A percentile compares a stretch with the other conserved stretches of the same genome.
These are phyloP conservation scores for Himalopsyche tibetana DNA, from an alignment of 2,888 invertebrate genomes.

Conservation along the genomic window DNA sequence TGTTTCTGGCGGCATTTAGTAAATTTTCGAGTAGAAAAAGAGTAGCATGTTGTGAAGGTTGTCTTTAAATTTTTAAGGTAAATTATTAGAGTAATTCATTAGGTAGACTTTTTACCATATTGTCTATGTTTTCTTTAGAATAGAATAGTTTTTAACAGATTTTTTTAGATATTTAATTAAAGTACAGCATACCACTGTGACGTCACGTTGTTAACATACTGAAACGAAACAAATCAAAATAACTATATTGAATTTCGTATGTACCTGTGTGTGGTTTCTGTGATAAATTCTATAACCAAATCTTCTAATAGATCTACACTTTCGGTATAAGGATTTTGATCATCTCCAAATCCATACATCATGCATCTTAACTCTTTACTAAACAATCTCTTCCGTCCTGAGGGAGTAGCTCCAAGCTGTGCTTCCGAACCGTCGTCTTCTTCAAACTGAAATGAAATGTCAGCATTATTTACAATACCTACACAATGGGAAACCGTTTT, in stretches of 20 bases:
- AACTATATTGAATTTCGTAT: slow-evolving; percentile 55
- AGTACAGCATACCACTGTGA: no score
- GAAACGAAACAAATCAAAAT: neutral
- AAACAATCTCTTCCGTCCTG: slow-evolving; percentile 89
- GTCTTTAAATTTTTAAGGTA: no score
- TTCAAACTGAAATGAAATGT: slow-evolving; percentile 73
- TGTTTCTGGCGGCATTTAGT: no score
- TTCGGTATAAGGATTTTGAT: slow-evolving; percentile 99
- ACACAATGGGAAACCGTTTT: neutral
- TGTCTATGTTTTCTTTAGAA: no score
- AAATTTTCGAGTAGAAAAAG: no score
- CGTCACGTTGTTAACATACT: no score
- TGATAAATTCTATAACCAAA: slow-evolving; percentile 97
- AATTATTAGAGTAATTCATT: no score
- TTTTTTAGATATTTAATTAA: no score
- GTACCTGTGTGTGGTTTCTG: slow-evolving; percentile 92
- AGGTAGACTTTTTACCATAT: no score
- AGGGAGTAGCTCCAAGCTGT: slow-evolving; percentile 81
- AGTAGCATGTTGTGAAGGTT: no score
- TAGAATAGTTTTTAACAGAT: no score
- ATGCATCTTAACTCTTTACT: slow-evolving; percentile 96
- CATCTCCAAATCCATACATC: slow-evolving; percentile 99
- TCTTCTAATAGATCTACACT: slow-evolving; percentile 98
- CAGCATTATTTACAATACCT: neutral
- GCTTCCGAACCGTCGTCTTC: slow-evolving; percentile 85